Evolutionary conservation across 2,797 vertebrate genomes (phyloP).

Genomic region (Phoeniculus purpureus): DNA sequence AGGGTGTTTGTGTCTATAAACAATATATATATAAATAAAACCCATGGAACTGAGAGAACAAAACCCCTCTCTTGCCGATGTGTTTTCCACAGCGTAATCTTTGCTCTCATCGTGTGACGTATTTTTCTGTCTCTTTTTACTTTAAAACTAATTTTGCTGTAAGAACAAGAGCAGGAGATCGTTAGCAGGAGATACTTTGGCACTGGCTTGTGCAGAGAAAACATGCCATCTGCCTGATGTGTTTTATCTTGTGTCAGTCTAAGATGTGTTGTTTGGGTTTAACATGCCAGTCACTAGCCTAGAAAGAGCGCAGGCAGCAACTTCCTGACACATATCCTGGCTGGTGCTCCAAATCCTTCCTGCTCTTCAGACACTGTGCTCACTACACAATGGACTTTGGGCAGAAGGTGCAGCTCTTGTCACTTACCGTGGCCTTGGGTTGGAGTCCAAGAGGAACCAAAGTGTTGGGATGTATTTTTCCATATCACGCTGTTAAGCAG

Average conservation of each 20-base stretch:
- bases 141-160: conserved; percentile 58
- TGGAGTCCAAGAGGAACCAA: not conserved
- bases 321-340: not conserved
- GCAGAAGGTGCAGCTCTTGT: not conserved
- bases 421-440: rapidly evolving
- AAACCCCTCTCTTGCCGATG: not conserved
- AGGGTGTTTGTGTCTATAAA: conserved; percentile 59
- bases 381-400: not conserved
- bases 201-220: conserved; percentile 32
- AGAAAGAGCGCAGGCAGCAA: conserved; percentile 20
- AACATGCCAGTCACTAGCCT: conserved; percentile 34
- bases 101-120: not conserved
- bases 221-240: conserved; percentile 64
- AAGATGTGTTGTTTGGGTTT: conserved; percentile 51
- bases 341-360: not conserved
- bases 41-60: conserved; percentile 16
- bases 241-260: conserved; percentile 56
- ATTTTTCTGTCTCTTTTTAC: conserved; percentile 29
- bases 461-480: not conserved
- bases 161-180: conserved; percentile 43
- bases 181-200: conserved; percentile 23
- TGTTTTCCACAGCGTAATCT: conserved; percentile 27
- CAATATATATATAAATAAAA: conserved; percentile 41
- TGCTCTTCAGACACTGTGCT: not conserved
- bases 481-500: not conserved